Base-by-base conservation (phyloP, 64 coral and sea anemone genomes). In the Exaiptasia diaphana region DNA sequence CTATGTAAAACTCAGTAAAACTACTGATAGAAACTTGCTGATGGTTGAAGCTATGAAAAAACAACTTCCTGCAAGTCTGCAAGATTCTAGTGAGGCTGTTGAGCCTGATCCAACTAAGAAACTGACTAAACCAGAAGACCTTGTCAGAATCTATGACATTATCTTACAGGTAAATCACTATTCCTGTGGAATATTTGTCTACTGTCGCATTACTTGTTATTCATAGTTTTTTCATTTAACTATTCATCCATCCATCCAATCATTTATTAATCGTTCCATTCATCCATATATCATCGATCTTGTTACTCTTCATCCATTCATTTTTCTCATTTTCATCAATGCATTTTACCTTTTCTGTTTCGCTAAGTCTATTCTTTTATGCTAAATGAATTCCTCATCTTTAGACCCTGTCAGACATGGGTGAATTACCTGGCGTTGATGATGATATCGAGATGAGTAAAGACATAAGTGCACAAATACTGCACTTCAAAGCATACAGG, bases 121-220 rank as follows among this genome's bases (percentile, higher is more conserved):
- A 61, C 37, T 78, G 22, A 68, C 89, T 2, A 93, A 93, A 58
- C 90, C 95, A 32, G 95, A 99, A 67, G 95, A 99, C 30, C 76
- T 99, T 78, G 95, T 99, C 5, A 52, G 95, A 78, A 89, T 99
- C 74, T 88, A 99, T 85, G 95, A 99, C 80, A 99, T 83, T 37
- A 86, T 99, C 58, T 82, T 99, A 39, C 95, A 99, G 75, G 95
- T 99, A 55, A 53, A 81, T 39, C n/a, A n/a, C n/a, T 42, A 31
- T 23, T 33, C 1, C 4, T 39, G 22, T 50, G 17, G 22, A 39
- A 71, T 41, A 32, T 7, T 12, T 45, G 18, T 7, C 21, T 3
- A 1, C 53, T 74, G 13, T 32, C 7, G 8, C 14, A 15, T 31
- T 33, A 25, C 24, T 5, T 3, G 65, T 69, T 33, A 30, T n/a